These are phyloP conservation scores for Plemyria rubiginata DNA, from an alignment of 2,888 invertebrate genomes.

Conservation along the genomic window DNA sequence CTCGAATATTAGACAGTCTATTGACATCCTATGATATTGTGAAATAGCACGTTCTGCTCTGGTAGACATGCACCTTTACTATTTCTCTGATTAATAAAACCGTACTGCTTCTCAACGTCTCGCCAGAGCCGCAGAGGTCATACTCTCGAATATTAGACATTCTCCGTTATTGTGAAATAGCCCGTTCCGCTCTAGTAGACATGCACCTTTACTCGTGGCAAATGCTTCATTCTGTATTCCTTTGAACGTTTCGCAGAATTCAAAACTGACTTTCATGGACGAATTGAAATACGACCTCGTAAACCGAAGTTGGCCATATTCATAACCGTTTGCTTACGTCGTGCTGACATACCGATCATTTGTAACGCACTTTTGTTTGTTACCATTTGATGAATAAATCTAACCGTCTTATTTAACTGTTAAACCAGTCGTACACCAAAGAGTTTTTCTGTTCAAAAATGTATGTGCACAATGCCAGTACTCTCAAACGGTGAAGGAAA, in stretches of 20 bases:
- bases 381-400: no score
- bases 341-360: neutral
- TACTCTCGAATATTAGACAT: neutral
- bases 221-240: slow-evolving; percentile 32
- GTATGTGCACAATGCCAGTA: no score
- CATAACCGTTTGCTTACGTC: neutral
- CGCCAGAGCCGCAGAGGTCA: neutral
- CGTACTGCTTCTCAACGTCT: neutral
- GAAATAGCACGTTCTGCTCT: no score
- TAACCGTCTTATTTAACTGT: no score
- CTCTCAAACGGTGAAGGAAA: no score
- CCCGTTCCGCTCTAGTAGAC: slow-evolving; percentile 7
- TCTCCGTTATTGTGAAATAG: neutral
- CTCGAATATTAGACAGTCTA: no score
- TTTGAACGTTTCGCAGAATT: slow-evolving; percentile 23
- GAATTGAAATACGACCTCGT: slow-evolving; percentile 20
- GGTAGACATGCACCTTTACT: no score
- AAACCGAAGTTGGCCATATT: neutral
- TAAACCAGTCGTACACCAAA: no score
- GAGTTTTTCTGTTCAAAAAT: no score
- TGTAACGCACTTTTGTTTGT: neutral
- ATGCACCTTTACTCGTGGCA: slow-evolving; percentile 1
- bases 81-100: neutral
- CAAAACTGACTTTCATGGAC: slow-evolving; percentile 16
- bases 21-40: no score